phyloP scores from a whole-genome alignment of 2,113 vertebrate species.

The Amazona guildingii region DNA sequence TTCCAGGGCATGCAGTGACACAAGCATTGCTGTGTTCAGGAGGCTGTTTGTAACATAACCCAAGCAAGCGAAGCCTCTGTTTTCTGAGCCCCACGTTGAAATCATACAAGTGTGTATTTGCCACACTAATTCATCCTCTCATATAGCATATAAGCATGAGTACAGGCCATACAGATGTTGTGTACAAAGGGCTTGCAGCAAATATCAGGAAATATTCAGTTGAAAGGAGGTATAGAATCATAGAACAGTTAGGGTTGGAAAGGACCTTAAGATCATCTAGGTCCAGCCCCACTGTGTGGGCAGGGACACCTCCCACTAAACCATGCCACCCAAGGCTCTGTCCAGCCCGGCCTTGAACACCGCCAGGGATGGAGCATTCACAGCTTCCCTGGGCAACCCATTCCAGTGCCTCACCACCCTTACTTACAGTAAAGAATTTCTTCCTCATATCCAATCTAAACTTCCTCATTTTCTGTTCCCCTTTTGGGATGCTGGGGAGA shows the following conservation, averaged over 20 bases:
- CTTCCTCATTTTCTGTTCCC: neutral
- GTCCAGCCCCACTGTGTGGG: no score
- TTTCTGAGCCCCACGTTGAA: neutral
- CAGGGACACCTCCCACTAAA: no score
- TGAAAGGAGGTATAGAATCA: neutral
- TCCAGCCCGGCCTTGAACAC: no score
- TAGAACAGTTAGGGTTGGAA: no score
- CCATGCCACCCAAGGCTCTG: no score
- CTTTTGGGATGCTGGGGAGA: fast-evolving
- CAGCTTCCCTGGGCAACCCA: no score
- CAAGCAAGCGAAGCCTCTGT: neutral
- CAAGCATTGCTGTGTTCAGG: neutral
- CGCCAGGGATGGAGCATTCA: no score
- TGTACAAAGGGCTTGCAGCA: neutral
- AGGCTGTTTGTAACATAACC: neutral
- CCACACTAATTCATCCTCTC: neutral
- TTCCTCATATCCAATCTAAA: no score
- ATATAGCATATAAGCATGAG: neutral
- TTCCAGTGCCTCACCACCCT: no score
- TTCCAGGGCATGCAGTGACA: neutral
- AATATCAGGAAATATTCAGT: neutral
- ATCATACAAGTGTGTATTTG: neutral
- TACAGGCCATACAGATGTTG: neutral
- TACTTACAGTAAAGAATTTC: no score
- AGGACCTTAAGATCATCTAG: no score